A percentile compares a stretch with the other conserved stretches of the same genome.
Conservation (phyloP, 2,113 vertebrate genomes). For the Centropus unirufus region DNA sequence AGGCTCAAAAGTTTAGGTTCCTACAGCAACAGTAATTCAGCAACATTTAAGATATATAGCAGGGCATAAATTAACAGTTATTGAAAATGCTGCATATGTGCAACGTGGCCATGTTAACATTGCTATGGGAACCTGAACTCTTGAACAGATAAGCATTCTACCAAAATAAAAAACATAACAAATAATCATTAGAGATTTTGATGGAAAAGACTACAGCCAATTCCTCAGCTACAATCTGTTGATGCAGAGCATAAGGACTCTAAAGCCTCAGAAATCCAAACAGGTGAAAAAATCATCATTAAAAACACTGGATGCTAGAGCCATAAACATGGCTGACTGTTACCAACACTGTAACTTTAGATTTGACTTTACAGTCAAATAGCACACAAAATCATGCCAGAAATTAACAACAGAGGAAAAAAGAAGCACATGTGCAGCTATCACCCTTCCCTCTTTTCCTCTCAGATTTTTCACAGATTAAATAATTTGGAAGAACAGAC, state of each 20-base stretch:
- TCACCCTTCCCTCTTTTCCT: not conserved
- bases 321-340: not conserved
- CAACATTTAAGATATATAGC: not conserved
- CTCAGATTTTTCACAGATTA: not conserved
- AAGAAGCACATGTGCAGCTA: not conserved
- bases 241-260: not conserved
- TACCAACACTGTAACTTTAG: not conserved
- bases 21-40: conserved; percentile 44
- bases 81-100: conserved; percentile 17
- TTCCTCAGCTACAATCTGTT: conserved; percentile 50
- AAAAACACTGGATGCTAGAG: not conserved
- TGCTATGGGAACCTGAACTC: conserved; percentile 68
- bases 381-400: not conserved
- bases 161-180: conserved; percentile 36
- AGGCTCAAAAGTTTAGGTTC: conserved; percentile 65
- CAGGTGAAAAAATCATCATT: not conserved
- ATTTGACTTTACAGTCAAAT: not conserved
- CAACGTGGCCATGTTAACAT: conserved; percentile 19
- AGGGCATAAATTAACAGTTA: conserved; percentile 42
- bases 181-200: conserved; percentile 41
- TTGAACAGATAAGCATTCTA: not conserved
- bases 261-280: not conserved
- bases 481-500: conserved; percentile 14
- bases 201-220: not conserved
- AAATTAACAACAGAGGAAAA: not conserved